Evolutionary conservation across 2,113 vertebrate species (phyloP).

Genomic region (Bagarius yarrelli): DNA sequence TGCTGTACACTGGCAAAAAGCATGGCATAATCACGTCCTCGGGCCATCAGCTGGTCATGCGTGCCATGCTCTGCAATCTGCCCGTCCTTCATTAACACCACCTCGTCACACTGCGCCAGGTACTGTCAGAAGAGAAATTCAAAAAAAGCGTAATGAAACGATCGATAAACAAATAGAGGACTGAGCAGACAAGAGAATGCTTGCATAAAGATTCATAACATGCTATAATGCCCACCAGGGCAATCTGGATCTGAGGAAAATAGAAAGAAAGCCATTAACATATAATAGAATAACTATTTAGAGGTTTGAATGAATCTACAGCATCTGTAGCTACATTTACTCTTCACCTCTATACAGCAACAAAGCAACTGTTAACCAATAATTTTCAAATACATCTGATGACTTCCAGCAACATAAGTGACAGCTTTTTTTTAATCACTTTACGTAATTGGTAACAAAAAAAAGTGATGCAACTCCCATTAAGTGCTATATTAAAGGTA

Average conservation of each 20-base stretch:
- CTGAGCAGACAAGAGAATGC: neutral
- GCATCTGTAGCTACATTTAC: neutral
- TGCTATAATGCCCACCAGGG: neutral
- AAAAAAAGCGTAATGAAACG: neutral
- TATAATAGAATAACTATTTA: neutral
- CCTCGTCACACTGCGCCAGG: slow-evolving; percentile 73
- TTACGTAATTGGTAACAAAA: no score
- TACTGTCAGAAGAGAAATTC: slow-evolving; percentile 60
- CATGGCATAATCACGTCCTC: slow-evolving; percentile 70
- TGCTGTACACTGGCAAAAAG: slow-evolving; percentile 74
- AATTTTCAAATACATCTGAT: no score
- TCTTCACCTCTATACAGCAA: no score
- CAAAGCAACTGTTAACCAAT: no score
- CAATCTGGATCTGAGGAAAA: neutral
- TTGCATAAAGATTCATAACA: neutral
- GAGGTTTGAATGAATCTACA: neutral
- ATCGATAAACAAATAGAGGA: neutral
- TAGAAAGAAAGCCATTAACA: neutral
- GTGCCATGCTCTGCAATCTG: slow-evolving; percentile 75
- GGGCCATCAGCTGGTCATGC: slow-evolving; percentile 73
- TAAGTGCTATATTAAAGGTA: no score
- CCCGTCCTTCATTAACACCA: slow-evolving; percentile 78
- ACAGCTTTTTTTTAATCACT: no score
- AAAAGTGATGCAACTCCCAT: no score
- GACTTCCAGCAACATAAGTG: no score